phyloP scores from a whole-genome alignment of 2,797 vertebrate genomes.

The Phoeniculus purpureus region DNA sequence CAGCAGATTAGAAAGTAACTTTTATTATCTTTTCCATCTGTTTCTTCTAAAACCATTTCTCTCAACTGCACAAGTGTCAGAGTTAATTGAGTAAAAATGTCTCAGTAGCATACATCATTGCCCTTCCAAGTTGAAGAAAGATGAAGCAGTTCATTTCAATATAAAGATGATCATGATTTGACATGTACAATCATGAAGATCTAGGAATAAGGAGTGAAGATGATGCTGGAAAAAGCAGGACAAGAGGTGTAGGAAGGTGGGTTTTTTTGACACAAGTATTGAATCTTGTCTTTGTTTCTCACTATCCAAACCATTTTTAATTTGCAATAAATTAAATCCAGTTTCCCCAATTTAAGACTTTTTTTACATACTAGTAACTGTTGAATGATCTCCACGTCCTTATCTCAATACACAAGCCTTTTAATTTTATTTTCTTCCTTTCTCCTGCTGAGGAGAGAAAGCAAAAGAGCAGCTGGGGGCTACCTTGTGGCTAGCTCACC shows the following conservation, averaged over 20 bases:
- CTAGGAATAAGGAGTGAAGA: not conserved
- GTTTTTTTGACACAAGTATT: not conserved
- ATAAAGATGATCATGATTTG: not conserved
- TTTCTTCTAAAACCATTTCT: not conserved
- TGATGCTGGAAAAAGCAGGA: not conserved
- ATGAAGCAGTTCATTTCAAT: not conserved
- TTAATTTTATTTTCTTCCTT: not conserved
- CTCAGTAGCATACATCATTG: not conserved
- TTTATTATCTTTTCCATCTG: not conserved
- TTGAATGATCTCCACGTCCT: not conserved
- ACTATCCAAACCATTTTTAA: not conserved
- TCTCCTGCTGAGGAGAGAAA: not conserved
- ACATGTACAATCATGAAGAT: not conserved
- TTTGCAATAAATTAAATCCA: not conserved
- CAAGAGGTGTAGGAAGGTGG: not conserved
- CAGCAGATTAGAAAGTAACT: constrained; percentile 2
- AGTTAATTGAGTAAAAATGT: not conserved
- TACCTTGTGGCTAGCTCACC: too few species aligned
- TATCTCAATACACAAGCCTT: rapidly evolving
- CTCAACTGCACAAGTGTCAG: not conserved
- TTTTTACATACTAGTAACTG: not conserved
- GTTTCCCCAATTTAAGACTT: not conserved
- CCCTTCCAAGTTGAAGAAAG: not conserved
- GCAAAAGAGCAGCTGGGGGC: not conserved
- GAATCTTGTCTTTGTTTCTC: not conserved